Evolutionary conservation across 2,797 vertebrate species (phyloP), one percentile per base, ranked within the genome.

Genomic region (Sciaenops ocellatus): DNA sequence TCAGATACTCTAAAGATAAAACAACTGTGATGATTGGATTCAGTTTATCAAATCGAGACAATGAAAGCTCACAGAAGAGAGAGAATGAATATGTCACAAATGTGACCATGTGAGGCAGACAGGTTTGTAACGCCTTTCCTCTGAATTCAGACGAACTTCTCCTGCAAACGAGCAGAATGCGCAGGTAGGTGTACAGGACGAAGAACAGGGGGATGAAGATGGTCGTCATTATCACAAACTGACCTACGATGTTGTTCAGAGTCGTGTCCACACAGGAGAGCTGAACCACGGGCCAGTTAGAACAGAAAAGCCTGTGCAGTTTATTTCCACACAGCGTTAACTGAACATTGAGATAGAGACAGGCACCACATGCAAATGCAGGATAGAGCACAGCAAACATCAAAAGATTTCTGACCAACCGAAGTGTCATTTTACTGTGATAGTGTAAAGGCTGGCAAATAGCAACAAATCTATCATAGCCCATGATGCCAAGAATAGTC

Each of bases 391-490:
- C 57, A 4, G 76, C 80, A 3, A 50, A 8, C 0, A 26, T 0
- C 0, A 79, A 0, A 6, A 87, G n/a, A n/a, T n/a, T n/a, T n/a
- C n/a, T n/a, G n/a, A n/a, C n/a, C n/a, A n/a, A n/a, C n/a, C n/a
- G n/a, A n/a, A n/a, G n/a, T n/a, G n/a, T 84, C 86, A 90, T 87
- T 38, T 66, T 90, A 3, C 50, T 83, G 62, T 77, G 76, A 47
- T 92, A 90, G 18, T 69, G 80, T 26, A 90, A 62, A 5, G 89
- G 90, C 41, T 86, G 68, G 50, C 86, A 87, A 12, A 90, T 74
- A 7, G 87, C 85, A 0, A 92, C 70, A 48, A 80, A 80, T 34
- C 89, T 66, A 17, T 92, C 89, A 20, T 90, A 92, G 11, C 78
- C 86, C 83, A 90, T 92, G 42, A 83, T 11, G 6, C 62, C 38